Evolutionary conservation across 2,888 invertebrate genomes (phyloP).

Genomic region (Tipula lateralis): DNA sequence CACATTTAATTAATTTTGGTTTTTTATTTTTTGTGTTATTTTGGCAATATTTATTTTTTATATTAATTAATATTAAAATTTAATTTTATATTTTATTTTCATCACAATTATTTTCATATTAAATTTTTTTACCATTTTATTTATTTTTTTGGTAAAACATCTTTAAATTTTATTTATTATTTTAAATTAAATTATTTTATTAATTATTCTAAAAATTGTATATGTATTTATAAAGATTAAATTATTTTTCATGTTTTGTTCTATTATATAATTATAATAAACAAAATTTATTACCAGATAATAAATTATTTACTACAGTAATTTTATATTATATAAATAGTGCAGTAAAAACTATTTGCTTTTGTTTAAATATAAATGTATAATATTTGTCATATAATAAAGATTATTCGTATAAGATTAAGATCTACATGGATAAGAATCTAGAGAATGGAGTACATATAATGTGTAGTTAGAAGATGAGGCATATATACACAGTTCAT

Average conservation of each 20-base stretch:
- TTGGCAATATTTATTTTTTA: neutral
- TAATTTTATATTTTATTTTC: neutral
- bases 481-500: too few species aligned
- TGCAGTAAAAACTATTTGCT: neutral
- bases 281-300: neutral
- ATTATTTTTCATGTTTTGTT: neutral
- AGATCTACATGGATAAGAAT: neutral
- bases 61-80: neutral
- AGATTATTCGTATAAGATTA: neutral
- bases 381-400: neutral
- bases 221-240: neutral
- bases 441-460: neutral
- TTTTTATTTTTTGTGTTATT: neutral
- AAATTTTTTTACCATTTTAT: neutral
- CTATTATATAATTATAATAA: neutral
- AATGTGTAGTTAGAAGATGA: neutral
- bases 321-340: neutral
- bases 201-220: neutral
- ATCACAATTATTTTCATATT: neutral
- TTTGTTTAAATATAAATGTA: neutral
- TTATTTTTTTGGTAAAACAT: neutral
- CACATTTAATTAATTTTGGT: neutral
- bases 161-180: neutral
- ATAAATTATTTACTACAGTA: neutral
- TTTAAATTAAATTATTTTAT: neutral